These are phyloP conservation scores for Agrilus planipennis DNA, from an alignment of 1,140 invertebrate genomes.

Conservation along the genomic window DNA sequence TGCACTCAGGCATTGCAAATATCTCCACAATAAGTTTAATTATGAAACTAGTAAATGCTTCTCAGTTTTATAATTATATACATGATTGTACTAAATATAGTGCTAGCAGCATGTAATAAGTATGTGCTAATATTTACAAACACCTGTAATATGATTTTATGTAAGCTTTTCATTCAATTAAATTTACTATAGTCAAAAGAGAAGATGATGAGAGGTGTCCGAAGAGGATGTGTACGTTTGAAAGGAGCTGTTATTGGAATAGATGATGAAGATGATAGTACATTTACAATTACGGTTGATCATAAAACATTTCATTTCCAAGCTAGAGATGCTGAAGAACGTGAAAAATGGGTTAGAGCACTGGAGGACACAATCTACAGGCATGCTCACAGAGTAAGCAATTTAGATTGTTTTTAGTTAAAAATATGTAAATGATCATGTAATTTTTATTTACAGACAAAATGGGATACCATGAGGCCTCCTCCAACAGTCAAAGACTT, in stretches of 20 bases:
- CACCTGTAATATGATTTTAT: no score
- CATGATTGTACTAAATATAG: no score
- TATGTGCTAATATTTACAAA: no score
- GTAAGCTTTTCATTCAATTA: constrained; percentile 1
- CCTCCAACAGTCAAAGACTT: constrained; percentile 63
- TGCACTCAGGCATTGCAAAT: no score
- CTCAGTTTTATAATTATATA: no score
- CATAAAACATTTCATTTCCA: constrained; percentile 99
- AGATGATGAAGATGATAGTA: constrained; percentile 97
- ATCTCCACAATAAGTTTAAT: no score
- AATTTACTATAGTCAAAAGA: constrained; percentile 84
- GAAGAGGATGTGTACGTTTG: constrained; percentile 87
- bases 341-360: constrained; percentile 90
- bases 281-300: constrained; percentile 98
- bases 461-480: constrained; percentile 46
- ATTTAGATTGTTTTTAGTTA: no score
- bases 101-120: no score
- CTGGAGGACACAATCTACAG: constrained; percentile 88
- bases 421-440: neutral
- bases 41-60: no score
- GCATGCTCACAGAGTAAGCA: constrained; percentile 52
- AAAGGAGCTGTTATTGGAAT: constrained; percentile 95
- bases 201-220: constrained; percentile 94
- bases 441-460: constrained; percentile 33
- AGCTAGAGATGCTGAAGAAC: constrained; percentile 85